phyloP scores from a whole-genome alignment of 2,113 vertebrate species.

The Axis porcinus region DNA sequence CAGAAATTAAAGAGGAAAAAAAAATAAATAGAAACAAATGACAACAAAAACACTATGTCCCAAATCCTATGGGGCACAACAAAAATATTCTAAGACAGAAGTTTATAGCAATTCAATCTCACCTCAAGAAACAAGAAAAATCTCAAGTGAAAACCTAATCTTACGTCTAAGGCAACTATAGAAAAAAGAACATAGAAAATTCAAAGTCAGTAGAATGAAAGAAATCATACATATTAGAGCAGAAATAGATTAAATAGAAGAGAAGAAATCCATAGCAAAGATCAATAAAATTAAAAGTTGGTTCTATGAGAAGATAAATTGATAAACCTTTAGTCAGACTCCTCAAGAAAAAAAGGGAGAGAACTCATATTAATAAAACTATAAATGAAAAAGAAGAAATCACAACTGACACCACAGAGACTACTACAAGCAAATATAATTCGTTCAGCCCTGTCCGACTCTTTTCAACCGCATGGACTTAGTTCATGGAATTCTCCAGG shows the following conservation, averaged over 20 bases:
- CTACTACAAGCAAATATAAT: background rate
- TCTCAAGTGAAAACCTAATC: background rate
- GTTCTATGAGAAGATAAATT: background rate
- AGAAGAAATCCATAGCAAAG: background rate
- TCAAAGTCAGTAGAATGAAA: background rate
- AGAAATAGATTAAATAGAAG: background rate
- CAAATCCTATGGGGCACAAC: background rate
- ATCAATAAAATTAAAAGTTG: background rate
- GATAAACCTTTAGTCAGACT: background rate
- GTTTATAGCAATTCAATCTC: background rate
- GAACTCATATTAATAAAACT: background rate
- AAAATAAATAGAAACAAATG: background rate
- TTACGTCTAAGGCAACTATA: background rate
- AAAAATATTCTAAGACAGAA: background rate
- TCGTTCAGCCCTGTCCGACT: fast-evolving
- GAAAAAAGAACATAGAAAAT: background rate
- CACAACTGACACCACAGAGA: background rate
- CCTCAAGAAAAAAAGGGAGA: background rate
- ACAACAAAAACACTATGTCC: background rate
- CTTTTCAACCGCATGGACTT: fast-evolving
- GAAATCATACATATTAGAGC: background rate
- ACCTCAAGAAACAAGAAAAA: background rate
- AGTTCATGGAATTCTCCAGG: background rate
- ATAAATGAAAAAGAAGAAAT: background rate
- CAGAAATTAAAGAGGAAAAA: background rate